Percentiles rank a stretch among this genome's conserved stretches.
Evolutionary conservation across 2,888 invertebrate species (phyloP).

Genomic region (Eristalis tenax): DNA sequence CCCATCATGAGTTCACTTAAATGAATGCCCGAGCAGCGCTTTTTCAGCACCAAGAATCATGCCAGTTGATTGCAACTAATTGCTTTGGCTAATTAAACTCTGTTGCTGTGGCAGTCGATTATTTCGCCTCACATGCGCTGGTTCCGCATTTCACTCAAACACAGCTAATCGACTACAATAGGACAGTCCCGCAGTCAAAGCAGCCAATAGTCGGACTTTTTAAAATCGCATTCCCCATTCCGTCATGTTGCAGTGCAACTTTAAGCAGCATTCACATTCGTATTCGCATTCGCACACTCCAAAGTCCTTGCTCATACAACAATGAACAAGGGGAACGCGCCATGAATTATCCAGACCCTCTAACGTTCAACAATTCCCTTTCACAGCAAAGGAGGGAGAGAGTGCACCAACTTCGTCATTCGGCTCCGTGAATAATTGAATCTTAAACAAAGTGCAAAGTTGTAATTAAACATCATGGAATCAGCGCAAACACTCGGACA

Average conservation of each 20-base stretch:
- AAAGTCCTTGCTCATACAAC: slow-evolving; percentile 21
- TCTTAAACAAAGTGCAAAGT: slow-evolving; percentile 71
- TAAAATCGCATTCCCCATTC: neutral
- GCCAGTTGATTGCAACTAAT: neutral
- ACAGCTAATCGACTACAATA: neutral
- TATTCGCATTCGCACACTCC: neutral
- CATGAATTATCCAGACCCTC: slow-evolving; percentile 38
- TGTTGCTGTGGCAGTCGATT: slow-evolving; percentile 10
- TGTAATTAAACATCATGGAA: slow-evolving; percentile 72
- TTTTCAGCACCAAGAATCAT: neutral
- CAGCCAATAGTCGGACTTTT: neutral
- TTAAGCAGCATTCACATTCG: neutral
- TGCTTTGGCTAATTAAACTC: neutral
- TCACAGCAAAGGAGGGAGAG: neutral
- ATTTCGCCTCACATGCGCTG: neutral
- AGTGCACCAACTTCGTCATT: slow-evolving; percentile 48
- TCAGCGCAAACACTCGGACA: slow-evolving; percentile 69
- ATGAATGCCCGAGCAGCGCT: too few relatives aligned
- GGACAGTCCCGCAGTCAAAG: neutral
- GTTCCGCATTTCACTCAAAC: neutral
- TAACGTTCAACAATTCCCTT: slow-evolving; percentile 51
- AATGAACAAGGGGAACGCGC: slow-evolving; percentile 14
- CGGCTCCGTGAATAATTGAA: slow-evolving; percentile 67
- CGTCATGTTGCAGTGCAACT: neutral
- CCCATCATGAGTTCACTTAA: too few relatives aligned